phyloP scores from a whole-genome alignment of 1,140 invertebrate species.

The Drosophila repleta region DNA sequence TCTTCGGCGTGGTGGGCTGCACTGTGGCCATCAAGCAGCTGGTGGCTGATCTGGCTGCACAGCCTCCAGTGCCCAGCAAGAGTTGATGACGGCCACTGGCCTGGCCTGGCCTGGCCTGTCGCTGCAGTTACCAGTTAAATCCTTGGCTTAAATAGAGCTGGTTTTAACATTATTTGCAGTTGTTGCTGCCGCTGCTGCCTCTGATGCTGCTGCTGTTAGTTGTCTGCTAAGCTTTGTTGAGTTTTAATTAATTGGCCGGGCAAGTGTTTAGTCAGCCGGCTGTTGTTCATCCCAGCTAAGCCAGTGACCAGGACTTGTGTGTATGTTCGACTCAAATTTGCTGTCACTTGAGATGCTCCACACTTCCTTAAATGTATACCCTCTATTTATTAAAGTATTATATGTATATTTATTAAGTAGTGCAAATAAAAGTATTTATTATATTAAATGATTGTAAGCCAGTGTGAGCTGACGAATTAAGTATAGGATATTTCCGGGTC shows the following conservation, averaged over 20 bases:
- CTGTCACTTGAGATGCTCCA: background rate
- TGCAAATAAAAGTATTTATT: background rate
- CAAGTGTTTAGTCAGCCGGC: constrained; percentile 50
- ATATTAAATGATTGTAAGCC: no score
- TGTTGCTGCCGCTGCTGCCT: constrained; percentile 2
- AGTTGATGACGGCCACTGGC: background rate
- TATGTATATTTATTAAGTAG: background rate
- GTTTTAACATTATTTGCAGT: constrained; percentile 4
- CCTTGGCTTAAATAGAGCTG: constrained; percentile 44
- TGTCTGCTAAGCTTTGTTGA: constrained; percentile 22
- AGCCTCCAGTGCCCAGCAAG: constrained; percentile 19
- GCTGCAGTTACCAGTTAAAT: constrained; percentile 39
- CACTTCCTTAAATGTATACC: background rate
- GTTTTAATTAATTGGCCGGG: constrained; percentile 70
- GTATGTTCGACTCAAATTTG: background rate
- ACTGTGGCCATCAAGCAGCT: constrained; percentile 54
- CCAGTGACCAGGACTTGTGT: background rate
- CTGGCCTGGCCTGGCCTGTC: no score
- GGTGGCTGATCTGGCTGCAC: constrained; percentile 42
- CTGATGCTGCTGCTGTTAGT: background rate
- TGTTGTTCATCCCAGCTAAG: constrained; percentile 44
- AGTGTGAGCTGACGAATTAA: no score
- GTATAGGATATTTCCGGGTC: background rate
- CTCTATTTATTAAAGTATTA: no score
- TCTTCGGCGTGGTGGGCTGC: constrained; percentile 59